Evolutionary conservation across 2,888 invertebrate species (phyloP), one percentile per base, ranked within the genome.

Genomic region (Isoperla grammatica): DNA sequence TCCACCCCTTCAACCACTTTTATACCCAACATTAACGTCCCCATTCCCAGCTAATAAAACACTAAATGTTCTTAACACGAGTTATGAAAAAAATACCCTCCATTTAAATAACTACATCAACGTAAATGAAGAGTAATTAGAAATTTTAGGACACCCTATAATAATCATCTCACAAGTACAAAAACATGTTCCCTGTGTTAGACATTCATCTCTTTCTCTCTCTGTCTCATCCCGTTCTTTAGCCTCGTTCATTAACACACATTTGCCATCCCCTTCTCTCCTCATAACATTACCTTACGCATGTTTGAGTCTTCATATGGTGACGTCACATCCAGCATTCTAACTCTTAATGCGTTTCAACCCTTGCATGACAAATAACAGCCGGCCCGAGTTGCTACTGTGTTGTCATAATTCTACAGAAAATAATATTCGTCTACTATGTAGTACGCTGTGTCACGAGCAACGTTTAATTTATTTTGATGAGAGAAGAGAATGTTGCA

Each of bases 221-320:
- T 40, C 45, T 45, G 15, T 45, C 42, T 40, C 42, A 12, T 50
- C 23, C 35, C 29, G 29, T 50, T 50, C 49, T 50, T 50, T 50
- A 50, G 29, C 29, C 15, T 50, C 53, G 19, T 53, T 53, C 53
- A 37, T 53, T 53, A 53, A 53, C 53, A 53, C 39, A 17, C 19
- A 39, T 13, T 29, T 8, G 11, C 35, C 53, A 23, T 19, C 40
- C 19, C 56, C 56, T 20, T 15, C 45, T 35, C 45, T 6, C 43
- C 17, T 17, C 35, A 54, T 53, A 48, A 48, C 49, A 45, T 61
- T 48, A 57, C 55, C 61, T 61, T 48, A 55, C 58, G 61, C 61
- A 48, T 61, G 61, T 61, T 58, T 61, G 58, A 57, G 48, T 61
- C 45, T 43, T 48, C 45, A 57, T 20, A 57, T 19, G 45, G 11